Evolutionary conservation across 2,797 vertebrate genomes (phyloP).

Genomic region (Sebastes glaucus): DNA sequence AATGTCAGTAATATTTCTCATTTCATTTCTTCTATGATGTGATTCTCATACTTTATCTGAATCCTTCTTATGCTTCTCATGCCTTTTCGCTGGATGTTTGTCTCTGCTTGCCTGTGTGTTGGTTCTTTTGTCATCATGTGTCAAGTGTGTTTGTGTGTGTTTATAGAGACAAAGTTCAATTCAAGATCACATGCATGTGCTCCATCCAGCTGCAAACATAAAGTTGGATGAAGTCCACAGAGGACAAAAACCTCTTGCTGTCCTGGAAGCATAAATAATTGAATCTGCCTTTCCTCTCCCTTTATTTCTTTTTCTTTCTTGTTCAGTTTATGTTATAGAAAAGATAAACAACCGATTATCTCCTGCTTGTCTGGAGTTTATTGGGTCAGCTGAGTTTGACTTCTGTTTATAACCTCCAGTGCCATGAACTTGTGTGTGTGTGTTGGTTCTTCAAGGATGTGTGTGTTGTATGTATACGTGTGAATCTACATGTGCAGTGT

Average conservation of each 20-base stretch:
- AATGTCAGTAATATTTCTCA: slow-evolving; percentile 68
- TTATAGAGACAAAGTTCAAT: background rate
- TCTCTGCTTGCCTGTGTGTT: background rate
- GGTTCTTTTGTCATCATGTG: background rate
- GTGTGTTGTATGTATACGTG: background rate
- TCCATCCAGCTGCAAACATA: background rate
- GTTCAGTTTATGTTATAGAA: background rate
- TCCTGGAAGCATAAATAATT: background rate
- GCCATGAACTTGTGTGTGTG: background rate
- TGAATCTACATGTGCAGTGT: background rate
- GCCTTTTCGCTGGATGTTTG: background rate
- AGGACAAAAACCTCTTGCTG: background rate
- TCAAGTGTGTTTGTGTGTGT: slow-evolving; percentile 1
- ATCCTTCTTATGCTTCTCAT: background rate
- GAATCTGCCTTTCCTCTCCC: no score
- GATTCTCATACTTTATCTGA: background rate
- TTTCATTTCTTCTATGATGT: background rate
- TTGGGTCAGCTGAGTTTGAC: background rate
- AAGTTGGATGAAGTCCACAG: background rate
- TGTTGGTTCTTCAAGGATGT: background rate
- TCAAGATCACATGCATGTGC: no score
- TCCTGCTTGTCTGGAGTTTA: background rate
- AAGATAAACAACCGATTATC: background rate
- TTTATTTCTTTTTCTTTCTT: background rate
- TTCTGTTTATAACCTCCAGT: slow-evolving; percentile 3